phyloP scores from a whole-genome alignment of 2,797 vertebrate species.

The Arnoldichthys spilopterus region DNA sequence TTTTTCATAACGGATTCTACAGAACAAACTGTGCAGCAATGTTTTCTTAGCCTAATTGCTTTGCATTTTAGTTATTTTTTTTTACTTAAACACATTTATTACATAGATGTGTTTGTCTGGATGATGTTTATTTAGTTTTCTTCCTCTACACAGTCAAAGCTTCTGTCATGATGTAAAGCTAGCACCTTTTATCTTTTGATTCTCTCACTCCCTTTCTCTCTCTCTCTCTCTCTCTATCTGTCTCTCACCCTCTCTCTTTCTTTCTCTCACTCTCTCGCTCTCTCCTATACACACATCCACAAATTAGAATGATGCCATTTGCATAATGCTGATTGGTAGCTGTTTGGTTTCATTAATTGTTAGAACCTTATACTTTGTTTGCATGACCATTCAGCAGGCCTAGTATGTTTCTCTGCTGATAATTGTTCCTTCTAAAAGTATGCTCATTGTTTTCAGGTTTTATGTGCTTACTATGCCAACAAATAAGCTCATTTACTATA shows the following conservation, averaged over 20 bases:
- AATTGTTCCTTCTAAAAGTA: constrained; percentile 40
- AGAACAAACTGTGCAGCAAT: constrained; percentile 34
- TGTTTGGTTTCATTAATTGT: neutral
- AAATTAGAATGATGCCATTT: neutral
- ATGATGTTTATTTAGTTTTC: constrained; percentile 47
- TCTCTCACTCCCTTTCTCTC: constrained; percentile 28
- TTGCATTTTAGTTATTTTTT: constrained; percentile 49
- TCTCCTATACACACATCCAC: neutral
- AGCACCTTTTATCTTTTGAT: constrained; percentile 19
- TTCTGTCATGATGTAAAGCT: constrained; percentile 5
- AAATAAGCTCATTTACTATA: too few relatives aligned
- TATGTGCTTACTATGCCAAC: too few relatives aligned
- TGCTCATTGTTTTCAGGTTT: too few relatives aligned
- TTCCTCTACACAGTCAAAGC: constrained; percentile 11
- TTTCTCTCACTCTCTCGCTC: too few relatives aligned
- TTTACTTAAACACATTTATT: constrained; percentile 36
- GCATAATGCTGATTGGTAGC: neutral
- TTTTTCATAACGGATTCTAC: constrained; percentile 14
- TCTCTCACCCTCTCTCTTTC: too few relatives aligned
- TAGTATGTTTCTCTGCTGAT: constrained; percentile 42
- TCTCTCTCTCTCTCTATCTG: neutral
- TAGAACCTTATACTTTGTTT: constrained; percentile 41
- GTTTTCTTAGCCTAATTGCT: constrained; percentile 54
- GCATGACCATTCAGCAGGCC: constrained; percentile 31
- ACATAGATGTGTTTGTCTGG: constrained; percentile 28